Evolutionary conservation across 2,797 vertebrate species (phyloP).

Genomic region (Schizopygopsis malacanthus): DNA sequence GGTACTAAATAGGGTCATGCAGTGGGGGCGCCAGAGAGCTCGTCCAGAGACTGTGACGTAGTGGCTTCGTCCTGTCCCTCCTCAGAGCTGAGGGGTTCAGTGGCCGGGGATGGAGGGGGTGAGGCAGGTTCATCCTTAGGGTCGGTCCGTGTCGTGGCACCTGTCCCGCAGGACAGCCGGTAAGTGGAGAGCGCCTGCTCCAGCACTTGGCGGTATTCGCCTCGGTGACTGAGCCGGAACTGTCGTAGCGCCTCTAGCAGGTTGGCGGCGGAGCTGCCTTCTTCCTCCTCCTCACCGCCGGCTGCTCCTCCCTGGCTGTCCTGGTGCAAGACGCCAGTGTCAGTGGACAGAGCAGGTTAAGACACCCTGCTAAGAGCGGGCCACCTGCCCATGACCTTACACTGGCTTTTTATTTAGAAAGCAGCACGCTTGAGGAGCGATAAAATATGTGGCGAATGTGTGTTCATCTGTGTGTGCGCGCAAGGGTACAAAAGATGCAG

Average conservation of each 20-base stretch:
- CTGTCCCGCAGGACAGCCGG: constrained; percentile 80
- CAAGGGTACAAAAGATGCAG: constrained; percentile 36
- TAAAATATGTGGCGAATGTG: constrained; percentile 44
- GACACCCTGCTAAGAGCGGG: constrained; percentile 50
- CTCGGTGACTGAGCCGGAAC: constrained; percentile 98
- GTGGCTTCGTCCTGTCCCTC: constrained; percentile 67
- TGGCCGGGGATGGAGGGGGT: constrained; percentile 77
- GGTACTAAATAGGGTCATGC: constrained; percentile 68
- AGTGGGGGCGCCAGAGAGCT: constrained; percentile 67
- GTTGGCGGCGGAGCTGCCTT: constrained; percentile 85
- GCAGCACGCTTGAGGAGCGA: constrained; percentile 31
- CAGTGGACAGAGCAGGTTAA: constrained; percentile 79
- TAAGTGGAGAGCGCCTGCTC: constrained; percentile 93
- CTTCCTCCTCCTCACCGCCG: constrained; percentile 78
- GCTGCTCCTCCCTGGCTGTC: constrained; percentile 82
- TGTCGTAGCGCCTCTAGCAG: constrained; percentile 96
- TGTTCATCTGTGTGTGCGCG: constrained; percentile 53
- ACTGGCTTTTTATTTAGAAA: constrained; percentile 55
- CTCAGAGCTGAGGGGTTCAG: constrained; percentile 71
- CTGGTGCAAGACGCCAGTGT: constrained; percentile 97
- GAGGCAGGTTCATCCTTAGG: constrained; percentile 75
- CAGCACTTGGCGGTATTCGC: constrained; percentile 94
- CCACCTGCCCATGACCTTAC: constrained; percentile 55
- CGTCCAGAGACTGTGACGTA: constrained; percentile 51
- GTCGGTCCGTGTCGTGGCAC: constrained; percentile 65